These are phyloP conservation scores for Drosophila birchii DNA, from an alignment of 2,888 invertebrate genomes.

Conservation along the genomic window DNA sequence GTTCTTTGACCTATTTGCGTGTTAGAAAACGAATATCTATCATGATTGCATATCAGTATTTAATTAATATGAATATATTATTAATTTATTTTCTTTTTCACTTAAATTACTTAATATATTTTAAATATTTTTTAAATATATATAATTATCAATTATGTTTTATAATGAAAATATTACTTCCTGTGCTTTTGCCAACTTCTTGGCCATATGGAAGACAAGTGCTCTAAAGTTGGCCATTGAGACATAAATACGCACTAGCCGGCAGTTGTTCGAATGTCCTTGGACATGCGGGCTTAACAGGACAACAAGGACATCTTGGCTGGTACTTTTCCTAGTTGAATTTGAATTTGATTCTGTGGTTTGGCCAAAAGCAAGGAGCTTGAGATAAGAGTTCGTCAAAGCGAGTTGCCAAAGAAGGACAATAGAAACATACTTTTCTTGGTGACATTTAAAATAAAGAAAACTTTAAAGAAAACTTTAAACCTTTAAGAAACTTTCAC, in stretches of 20 bases:
- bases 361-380: slow-evolving; percentile 15
- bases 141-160: not conserved
- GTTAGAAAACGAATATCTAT: not conserved
- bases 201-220: slow-evolving; percentile 53
- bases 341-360: slow-evolving; percentile 36
- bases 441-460: not conserved
- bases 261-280: slow-evolving; percentile 27
- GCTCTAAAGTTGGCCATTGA: slow-evolving; percentile 48
- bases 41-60: not conserved
- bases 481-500: not conserved
- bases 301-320: slow-evolving; percentile 23
- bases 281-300: slow-evolving; percentile 21
- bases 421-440: not conserved
- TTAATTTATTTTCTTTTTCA: not conserved
- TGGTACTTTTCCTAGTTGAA: slow-evolving; percentile 19
- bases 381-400: slow-evolving; percentile 6
- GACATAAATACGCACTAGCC: slow-evolving; percentile 59
- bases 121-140: not conserved
- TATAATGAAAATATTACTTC: not conserved
- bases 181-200: slow-evolving; percentile 22
- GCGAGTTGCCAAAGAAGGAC: slow-evolving; percentile 3
- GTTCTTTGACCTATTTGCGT: not conserved
- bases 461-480: not conserved
- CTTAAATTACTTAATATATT: no score
- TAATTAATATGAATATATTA: not conserved